These are phyloP conservation scores for Drosophila baimaii DNA, from an alignment of 1,140 invertebrate genomes.

Conservation along the genomic window DNA sequence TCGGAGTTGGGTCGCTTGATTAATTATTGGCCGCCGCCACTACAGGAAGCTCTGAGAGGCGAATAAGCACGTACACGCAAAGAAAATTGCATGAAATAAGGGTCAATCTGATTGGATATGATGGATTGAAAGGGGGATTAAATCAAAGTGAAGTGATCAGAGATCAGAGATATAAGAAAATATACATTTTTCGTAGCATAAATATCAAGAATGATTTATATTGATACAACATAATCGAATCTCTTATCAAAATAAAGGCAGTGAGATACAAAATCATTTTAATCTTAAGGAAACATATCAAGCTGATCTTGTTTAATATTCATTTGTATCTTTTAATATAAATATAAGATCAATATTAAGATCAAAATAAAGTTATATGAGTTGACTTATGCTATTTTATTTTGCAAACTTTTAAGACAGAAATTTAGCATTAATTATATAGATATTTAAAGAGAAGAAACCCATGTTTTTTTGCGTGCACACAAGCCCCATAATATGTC, in stretches of 20 bases:
- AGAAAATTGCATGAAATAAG: constrained; percentile 16
- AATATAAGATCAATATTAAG: too few relatives aligned
- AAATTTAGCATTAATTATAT: too few relatives aligned
- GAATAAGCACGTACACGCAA: constrained; percentile 16
- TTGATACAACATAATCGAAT: neutral
- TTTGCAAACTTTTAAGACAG: too few relatives aligned
- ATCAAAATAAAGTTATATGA: too few relatives aligned
- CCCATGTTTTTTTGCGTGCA: neutral
- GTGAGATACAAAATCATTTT: too few relatives aligned
- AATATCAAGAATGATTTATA: neutral
- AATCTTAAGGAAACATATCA: too few relatives aligned
- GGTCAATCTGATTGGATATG: constrained; percentile 4
- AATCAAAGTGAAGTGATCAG: neutral
- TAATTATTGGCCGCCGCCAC: constrained; percentile 36
- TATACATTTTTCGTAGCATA: too few relatives aligned
- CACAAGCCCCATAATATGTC: neutral
- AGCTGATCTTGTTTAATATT: too few relatives aligned
- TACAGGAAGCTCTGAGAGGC: constrained; percentile 37
- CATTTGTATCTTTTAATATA: too few relatives aligned
- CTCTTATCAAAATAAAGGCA: too few relatives aligned
- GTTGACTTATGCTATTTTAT: neutral
- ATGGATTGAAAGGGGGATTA: neutral
- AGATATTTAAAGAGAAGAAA: neutral
- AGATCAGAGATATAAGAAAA: neutral
- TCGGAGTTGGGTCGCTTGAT: constrained; percentile 27